Base-by-base conservation (phyloP, 2,113 vertebrate species). In the Podarcis muralis region DNA sequence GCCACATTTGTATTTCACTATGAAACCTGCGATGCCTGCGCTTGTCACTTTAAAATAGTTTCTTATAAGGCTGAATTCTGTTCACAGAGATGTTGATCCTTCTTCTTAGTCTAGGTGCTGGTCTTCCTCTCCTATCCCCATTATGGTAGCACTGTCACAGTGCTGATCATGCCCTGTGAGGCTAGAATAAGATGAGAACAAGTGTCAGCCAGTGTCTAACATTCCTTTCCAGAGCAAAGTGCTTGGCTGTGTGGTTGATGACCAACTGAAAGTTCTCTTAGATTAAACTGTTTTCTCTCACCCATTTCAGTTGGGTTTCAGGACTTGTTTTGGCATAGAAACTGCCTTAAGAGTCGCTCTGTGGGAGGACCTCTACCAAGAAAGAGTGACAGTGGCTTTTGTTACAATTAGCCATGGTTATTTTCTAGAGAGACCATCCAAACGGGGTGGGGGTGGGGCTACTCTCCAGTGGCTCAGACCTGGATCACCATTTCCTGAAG, bases 31-130 rank as follows among this genome's bases (percentile, higher is more conserved):
- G 3, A 37, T 62, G 32, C 32, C 8, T 20, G 27, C 7, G 40
- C 30, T 27, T 62, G 22, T 65, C 48, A 32, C 9, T 4, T 59
- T 40, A 40, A 4, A 1, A 88, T 59, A 77, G 76, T 84, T n/a
- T 5, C 3, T 89, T 5, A 0, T 32, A 3, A 0, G 5, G 0
- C 40, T 0, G 76, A 78, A 1, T 57, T 80, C 22, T 69, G 74
- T 59, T 32, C 53, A 4, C 15, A 79, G 85, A 37, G 66, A 43
- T 1, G 0, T 8, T 0, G 72, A 32, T 27, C 86, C 77, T 62
- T 53, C 37, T 25, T 43, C 80, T 0, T 2, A 5, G 48, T 0
- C n/a, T 37, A 65, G 22, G 32, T 66, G 71, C 15, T 13, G 30
- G 43, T 35, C 11, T 3, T 72, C 20, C 71, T 74, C 16, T 13